Percentiles rank a stretch among this genome's conserved stretches.
Conservation (phyloP, 2,797 vertebrate species). For the Perodicticus potto region DNA sequence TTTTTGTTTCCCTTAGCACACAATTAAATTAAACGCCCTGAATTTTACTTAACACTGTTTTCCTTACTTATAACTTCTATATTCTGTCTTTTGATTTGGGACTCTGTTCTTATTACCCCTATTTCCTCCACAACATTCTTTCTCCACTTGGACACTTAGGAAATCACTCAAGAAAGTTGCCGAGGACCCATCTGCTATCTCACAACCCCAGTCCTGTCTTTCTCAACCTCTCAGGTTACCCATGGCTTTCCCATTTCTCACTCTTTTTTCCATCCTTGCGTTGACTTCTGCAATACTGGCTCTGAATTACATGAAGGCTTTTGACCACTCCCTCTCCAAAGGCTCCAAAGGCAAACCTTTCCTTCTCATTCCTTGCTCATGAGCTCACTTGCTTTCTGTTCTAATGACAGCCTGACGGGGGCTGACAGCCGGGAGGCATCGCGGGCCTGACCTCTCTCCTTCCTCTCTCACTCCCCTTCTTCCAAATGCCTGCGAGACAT, state of each 20-base stretch:
- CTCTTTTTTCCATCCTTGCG: not conserved
- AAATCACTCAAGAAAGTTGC: not conserved
- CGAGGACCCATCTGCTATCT: not conserved
- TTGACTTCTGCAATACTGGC: not conserved
- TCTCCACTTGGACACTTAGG: not conserved
- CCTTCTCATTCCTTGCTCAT: not conserved
- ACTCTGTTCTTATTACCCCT: not conserved
- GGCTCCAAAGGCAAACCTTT: not conserved
- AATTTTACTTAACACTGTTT: slow-evolving; percentile 49
- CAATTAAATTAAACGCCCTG: not conserved
- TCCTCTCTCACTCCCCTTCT: not conserved
- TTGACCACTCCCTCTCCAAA: not conserved
- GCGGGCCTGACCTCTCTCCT: not conserved
- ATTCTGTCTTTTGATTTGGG: not conserved
- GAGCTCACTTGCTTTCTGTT: not conserved
- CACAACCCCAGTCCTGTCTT: not conserved
- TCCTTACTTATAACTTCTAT: not conserved
- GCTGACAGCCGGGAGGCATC: not conserved
- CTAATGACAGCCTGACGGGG: not conserved
- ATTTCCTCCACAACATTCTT: slow-evolving; percentile 9
- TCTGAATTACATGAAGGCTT: not conserved
- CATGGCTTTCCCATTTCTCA: not conserved
- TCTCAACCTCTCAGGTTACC: not conserved
- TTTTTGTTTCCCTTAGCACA: not conserved
- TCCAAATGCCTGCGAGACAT: slow-evolving; percentile 32